Base-by-base conservation (phyloP, 1,140 invertebrate species). In the Eupristina koningsbergeri region DNA sequence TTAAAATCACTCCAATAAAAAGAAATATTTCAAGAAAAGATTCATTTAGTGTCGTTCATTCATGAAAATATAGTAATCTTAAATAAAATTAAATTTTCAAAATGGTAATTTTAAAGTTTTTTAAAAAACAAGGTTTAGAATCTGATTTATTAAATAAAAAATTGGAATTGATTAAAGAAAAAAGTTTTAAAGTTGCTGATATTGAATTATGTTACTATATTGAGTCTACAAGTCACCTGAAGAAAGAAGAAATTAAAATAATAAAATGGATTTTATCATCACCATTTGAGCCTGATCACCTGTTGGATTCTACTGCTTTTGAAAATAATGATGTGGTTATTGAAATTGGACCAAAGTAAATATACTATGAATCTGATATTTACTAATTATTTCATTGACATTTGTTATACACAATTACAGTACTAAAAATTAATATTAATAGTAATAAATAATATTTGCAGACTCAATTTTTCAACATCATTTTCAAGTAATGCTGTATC, bases 401-500 rank as follows among this genome's bases (percentile, higher is more conserved):
- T 73, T 79, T 61, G 67, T 39, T 78, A 87, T 83, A n/a, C n/a
- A n/a, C n/a, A n/a, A n/a, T n/a, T n/a, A n/a, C n/a, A n/a, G n/a
- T n/a, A n/a, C n/a, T n/a, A n/a, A n/a, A n/a, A n/a, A n/a, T n/a
- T n/a, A n/a, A n/a, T n/a, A n/a, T n/a, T n/a, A n/a, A n/a, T n/a
- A n/a, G n/a, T n/a, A n/a, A n/a, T n/a, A n/a, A n/a, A n/a, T n/a
- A n/a, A n/a, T 81, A 82, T 90, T 93, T 91, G 69, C 89, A 97
- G 97, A 89, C 94, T 98, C 83, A 98, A 98, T 92, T 98, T 98
- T 91, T 98, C 97, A 17, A 98, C 98, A 61, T 95, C 98, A 0
- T 97, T 97, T 89, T 99, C 97, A 1, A 98, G 97, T 85, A 99
- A 99, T 93, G 97, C 97, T 75, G 96, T 99, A 7, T 97, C 98